These are phyloP conservation scores for Aphelocoma californica DNA, from an alignment of 2,797 vertebrate species.

Conservation along the genomic window DNA sequence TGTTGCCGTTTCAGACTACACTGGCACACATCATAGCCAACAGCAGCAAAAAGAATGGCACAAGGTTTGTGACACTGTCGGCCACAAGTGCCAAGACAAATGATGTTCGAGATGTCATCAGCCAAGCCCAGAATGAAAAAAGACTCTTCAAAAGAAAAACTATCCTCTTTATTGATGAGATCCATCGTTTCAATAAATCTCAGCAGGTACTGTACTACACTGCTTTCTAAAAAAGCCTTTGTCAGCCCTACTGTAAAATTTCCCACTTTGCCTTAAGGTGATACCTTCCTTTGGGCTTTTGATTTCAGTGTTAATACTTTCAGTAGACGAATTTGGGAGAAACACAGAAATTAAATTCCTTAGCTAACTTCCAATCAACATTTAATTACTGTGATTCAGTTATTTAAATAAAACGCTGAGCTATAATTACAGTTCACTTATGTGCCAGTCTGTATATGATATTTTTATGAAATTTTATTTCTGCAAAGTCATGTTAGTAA, in stretches of 20 bases:
- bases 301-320: neutral
- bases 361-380: neutral
- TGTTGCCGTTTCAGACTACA: slow-evolving; percentile 84
- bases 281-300: neutral
- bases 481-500: neutral
- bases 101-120: slow-evolving; percentile 95
- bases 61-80: slow-evolving; percentile 88
- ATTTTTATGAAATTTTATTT: neutral
- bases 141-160: slow-evolving; percentile 94
- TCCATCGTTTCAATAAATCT: slow-evolving; percentile 97
- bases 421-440: neutral
- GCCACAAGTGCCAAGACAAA: slow-evolving; percentile 88
- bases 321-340: neutral
- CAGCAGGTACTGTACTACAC: slow-evolving; percentile 84
- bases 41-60: slow-evolving; percentile 83
- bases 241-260: neutral
- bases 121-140: slow-evolving; percentile 93
- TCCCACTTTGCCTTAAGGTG: neutral
- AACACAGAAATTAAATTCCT: neutral
- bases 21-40: slow-evolving; percentile 94
- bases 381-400: neutral
- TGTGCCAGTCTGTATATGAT: neutral
- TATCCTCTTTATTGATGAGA: slow-evolving; percentile 96
- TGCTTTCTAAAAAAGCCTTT: neutral
- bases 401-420: neutral